Conservation (phyloP, 2,888 invertebrate species). For the Amiota mariae region DNA sequence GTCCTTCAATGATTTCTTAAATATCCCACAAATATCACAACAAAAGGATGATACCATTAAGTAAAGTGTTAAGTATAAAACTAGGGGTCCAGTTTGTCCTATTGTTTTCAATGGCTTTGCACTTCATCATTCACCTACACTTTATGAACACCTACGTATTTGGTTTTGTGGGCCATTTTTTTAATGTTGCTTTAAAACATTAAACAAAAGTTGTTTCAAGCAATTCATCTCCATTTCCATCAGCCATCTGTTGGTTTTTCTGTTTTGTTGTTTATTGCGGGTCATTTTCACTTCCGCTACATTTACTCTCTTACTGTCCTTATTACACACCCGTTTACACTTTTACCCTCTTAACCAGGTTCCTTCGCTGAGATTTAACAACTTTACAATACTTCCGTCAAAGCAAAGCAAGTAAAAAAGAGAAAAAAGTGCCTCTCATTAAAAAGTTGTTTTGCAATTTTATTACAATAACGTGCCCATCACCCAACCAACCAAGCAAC, state of each 20-base stretch:
- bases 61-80: too few species aligned
- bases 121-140: too few species aligned
- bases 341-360: background rate
- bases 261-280: background rate
- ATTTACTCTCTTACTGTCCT: background rate
- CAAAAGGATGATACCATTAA: too few species aligned
- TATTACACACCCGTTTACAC: background rate
- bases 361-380: background rate
- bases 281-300: slow-evolving; percentile 1
- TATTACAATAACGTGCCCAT: slow-evolving; percentile 47
- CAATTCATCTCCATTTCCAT: background rate
- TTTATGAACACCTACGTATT: background rate
- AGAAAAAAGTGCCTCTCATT: slow-evolving; percentile 65
- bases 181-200: background rate
- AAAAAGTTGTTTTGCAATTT: slow-evolving; percentile 64
- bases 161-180: background rate
- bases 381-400: slow-evolving; percentile 13
- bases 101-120: too few species aligned
- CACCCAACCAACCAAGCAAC: background rate
- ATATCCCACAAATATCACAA: too few species aligned
- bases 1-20: too few species aligned
- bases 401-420: slow-evolving; percentile 44
- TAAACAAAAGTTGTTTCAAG: background rate
- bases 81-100: too few species aligned
- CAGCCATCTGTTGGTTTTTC: background rate